These are phyloP conservation scores for Sternarchorhynchus goeldii DNA, from an alignment of 2,797 vertebrate genomes.

Conservation along the genomic window DNA sequence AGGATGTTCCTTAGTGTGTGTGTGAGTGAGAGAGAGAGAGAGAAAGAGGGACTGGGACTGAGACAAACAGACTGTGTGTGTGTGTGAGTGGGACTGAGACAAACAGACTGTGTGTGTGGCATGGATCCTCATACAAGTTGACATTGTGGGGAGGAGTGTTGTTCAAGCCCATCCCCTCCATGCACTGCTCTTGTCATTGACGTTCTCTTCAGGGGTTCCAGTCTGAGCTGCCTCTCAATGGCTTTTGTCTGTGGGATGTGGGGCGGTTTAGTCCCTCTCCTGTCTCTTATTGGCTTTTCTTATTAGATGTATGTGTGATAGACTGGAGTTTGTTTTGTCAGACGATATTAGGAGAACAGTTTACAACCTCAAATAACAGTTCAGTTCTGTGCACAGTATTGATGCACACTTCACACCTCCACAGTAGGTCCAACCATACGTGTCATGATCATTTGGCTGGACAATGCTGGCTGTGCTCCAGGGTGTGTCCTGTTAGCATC, in stretches of 20 bases:
- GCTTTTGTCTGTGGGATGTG: conserved; percentile 60
- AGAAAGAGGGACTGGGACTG: no score
- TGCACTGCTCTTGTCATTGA: conserved; percentile 50
- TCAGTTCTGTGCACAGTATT: background rate
- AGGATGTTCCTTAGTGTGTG: background rate
- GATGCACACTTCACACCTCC: background rate
- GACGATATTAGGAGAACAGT: conserved; percentile 51
- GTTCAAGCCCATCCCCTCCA: background rate
- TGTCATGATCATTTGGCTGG: background rate
- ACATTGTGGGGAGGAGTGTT: conserved; percentile 20
- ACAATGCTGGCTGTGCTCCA: background rate
- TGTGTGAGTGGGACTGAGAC: no score
- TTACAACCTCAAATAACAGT: conserved; percentile 21
- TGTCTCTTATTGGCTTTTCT: conserved; percentile 13
- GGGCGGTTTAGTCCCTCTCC: conserved; percentile 26
- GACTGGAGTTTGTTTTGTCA: conserved; percentile 40
- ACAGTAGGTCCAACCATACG: background rate
- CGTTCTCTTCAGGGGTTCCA: conserved; percentile 48
- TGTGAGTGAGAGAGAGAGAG: no score
- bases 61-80: no score
- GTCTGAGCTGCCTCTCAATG: conserved; percentile 48
- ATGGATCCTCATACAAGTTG: conserved; percentile 29
- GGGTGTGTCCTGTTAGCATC: background rate
- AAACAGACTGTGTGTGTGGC: no score
- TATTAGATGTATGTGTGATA: conserved; percentile 15